These are phyloP conservation scores for Naja naja DNA, from an alignment of 2,113 vertebrate species.

Conservation along the genomic window DNA sequence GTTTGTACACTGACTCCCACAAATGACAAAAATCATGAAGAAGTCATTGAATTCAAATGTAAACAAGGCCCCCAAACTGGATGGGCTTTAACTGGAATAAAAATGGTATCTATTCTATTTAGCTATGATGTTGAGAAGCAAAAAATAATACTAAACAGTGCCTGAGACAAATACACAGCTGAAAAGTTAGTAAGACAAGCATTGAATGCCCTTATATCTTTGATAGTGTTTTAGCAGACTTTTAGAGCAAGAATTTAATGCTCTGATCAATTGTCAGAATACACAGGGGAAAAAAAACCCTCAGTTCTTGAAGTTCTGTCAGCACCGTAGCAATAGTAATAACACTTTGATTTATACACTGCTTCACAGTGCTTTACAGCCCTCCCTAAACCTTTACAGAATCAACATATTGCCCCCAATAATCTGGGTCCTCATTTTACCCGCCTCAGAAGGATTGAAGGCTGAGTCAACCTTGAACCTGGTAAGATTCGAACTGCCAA, in stretches of 20 bases:
- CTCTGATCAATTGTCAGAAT: neutral
- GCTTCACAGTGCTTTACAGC: no score
- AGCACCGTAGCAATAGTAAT: neutral
- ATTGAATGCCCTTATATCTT: neutral
- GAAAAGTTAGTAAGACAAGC: neutral
- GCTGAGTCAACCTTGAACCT: no score
- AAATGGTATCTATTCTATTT: neutral
- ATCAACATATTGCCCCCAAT: no score
- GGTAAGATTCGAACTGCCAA: no score
- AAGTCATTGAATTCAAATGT: neutral
- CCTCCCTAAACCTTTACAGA: no score
- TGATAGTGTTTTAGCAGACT: neutral
- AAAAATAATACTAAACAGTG: neutral
- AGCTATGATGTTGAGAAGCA: constrained; percentile 1
- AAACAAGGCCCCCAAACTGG: neutral
- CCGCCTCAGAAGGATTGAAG: no score
- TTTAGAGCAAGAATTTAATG: neutral
- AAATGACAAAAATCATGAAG: neutral
- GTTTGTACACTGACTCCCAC: neutral
- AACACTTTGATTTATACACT: no score
- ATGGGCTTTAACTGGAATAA: neutral
- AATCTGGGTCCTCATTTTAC: no score
- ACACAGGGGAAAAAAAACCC: neutral
- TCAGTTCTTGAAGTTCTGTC: neutral
- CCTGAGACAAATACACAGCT: neutral